Evolutionary conservation across 30 jellyfish, hydroid and myxozoan genomes (phyloP).

Genomic region (Pseudorhiza aurosa): DNA sequence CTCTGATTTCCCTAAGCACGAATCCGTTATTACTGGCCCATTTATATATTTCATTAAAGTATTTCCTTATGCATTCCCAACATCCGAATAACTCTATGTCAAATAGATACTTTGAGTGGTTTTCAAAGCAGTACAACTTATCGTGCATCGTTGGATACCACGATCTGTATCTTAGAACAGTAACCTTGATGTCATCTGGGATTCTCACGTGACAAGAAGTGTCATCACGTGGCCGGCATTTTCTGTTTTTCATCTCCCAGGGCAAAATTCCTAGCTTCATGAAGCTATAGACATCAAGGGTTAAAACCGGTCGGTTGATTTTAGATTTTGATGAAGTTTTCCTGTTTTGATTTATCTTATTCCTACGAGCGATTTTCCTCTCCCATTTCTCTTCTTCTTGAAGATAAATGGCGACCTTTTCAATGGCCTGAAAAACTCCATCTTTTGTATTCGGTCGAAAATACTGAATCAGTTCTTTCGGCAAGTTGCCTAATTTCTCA

Average conservation of each 20-base stretch:
- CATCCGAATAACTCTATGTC: constrained; percentile 49
- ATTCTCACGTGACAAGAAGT: constrained; percentile 14
- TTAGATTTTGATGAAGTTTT: background rate
- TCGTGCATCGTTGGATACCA: constrained; percentile 69
- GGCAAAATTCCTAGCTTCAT: constrained; percentile 55
- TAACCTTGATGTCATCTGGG: constrained; percentile 35
- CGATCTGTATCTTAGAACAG: constrained; percentile 4
- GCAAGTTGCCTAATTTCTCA: background rate
- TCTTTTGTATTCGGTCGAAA: constrained; percentile 33
- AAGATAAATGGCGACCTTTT: constrained; percentile 18
- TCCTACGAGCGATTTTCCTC: constrained; percentile 7
- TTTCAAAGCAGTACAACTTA: constrained; percentile 55
- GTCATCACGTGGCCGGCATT: constrained; percentile 26
- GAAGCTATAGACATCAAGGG: constrained; percentile 8
- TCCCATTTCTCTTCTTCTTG: constrained; percentile 15
- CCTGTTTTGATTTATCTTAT: background rate
- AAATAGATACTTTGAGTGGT: constrained; percentile 48
- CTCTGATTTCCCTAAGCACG: constrained; percentile 23
- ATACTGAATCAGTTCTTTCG: background rate
- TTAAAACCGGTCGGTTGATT: background rate
- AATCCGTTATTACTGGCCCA: constrained; percentile 57
- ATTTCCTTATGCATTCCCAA: constrained; percentile 65
- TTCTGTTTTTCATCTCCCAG: constrained; percentile 44
- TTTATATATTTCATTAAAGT: constrained; percentile 44
- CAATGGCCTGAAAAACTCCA: constrained; percentile 24